phyloP scores from a whole-genome alignment of 1,140 invertebrate species.

The Drosophila paulistorum region DNA sequence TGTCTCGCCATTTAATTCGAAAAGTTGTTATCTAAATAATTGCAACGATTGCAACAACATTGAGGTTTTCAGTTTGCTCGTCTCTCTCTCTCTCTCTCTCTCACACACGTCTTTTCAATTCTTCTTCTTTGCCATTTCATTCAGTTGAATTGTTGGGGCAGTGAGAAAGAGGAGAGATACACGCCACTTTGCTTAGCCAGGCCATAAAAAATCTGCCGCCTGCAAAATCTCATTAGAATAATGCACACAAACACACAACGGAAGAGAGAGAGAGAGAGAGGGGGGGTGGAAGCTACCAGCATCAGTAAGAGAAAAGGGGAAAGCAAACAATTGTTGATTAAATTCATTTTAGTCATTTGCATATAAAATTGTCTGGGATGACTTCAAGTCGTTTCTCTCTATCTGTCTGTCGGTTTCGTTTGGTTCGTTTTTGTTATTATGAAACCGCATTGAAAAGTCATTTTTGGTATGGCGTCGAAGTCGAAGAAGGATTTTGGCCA shows the following conservation, averaged over 20 bases:
- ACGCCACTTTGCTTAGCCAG: conserved; percentile 1
- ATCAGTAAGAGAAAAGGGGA: background rate
- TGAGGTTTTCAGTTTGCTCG: conserved; percentile 36
- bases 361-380: conserved; percentile 71
- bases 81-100: too few relatives aligned
- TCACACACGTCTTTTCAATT: background rate
- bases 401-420: background rate
- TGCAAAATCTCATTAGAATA: conserved; percentile 79
- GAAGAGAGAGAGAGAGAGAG: background rate
- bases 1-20: conserved; percentile 75
- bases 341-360: conserved; percentile 79
- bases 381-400: conserved; percentile 20
- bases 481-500: conserved; percentile 52
- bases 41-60: conserved; percentile 62
- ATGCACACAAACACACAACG: conserved; percentile 50
- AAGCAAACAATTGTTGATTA: conserved; percentile 76
- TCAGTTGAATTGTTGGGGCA: conserved; percentile 14
- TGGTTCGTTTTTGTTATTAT: conserved; percentile 55
- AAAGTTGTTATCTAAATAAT: conserved; percentile 80
- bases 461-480: conserved; percentile 40
- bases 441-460: conserved; percentile 77
- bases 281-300: background rate
- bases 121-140: background rate
- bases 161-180: background rate
- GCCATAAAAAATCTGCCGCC: conserved; percentile 65